These are phyloP conservation scores for Drosophila yooni DNA, from an alignment of 2,888 invertebrate species.

Conservation along the genomic window DNA sequence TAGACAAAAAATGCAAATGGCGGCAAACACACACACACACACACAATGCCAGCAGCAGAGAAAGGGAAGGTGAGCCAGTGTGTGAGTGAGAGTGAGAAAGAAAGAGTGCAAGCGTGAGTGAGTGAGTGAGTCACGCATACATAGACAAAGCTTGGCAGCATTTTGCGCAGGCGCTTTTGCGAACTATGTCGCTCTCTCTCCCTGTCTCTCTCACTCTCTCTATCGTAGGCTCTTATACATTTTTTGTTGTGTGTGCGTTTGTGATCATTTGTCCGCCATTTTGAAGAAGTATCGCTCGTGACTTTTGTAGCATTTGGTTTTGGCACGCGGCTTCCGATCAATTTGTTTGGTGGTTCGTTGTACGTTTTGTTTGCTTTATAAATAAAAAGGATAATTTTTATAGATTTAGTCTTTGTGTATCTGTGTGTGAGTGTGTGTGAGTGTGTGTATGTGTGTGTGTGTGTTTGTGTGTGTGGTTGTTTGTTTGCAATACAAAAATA, in stretches of 20 bases:
- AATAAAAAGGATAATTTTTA: conserved; percentile 71
- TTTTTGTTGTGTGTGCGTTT: conserved; percentile 11
- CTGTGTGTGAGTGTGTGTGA: conserved; percentile 9
- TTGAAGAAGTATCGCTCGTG: conserved; percentile 42
- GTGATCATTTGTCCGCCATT: conserved; percentile 46
- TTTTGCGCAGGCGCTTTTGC: conserved; percentile 63
- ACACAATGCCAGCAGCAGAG: conserved; percentile 12
- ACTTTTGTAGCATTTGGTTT: conserved; percentile 31
- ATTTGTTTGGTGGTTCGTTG: conserved; percentile 44
- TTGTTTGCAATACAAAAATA: conserved; percentile 64
- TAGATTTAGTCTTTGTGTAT: conserved; percentile 50
- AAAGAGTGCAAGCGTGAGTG: neutral
- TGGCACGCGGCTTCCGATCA: conserved; percentile 46
- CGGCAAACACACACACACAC: conserved; percentile 41
- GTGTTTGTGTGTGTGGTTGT: conserved; percentile 15
- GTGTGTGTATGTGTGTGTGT: conserved; percentile 1
- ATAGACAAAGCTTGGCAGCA: conserved; percentile 35
- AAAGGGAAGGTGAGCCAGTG: neutral
- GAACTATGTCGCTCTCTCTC: neutral
- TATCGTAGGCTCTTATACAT: too few relatives aligned
- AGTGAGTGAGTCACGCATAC: conserved; percentile 29
- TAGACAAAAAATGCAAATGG: conserved; percentile 80
- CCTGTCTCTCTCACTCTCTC: neutral
- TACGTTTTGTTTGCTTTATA: conserved; percentile 49
- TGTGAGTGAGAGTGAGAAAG: neutral